Base-by-base conservation (phyloP, 2,888 invertebrate species). In the Masnerella sp. region DNA sequence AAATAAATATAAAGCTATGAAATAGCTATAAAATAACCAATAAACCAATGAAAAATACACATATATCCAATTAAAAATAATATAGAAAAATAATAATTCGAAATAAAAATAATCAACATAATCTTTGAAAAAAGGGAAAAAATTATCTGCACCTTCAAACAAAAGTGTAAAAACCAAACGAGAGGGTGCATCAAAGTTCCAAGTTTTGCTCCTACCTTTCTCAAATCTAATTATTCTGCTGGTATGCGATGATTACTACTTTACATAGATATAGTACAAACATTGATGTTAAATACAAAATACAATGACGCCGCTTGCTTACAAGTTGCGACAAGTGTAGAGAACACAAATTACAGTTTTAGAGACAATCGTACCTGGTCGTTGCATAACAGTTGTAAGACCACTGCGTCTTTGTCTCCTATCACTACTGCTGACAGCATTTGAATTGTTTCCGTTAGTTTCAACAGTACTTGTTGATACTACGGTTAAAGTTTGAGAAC, bases 391-490 rank as follows among this genome's bases (percentile, higher is more conserved):
- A 0, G 96, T 95, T 22, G 94, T 90, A 8, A 96, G 90, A 77
- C 96, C 96, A 3, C 94, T 94, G 64, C 96, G 90, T 77, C 96
- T 90, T 38, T n/a, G n/a, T n/a, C 94, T 93, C 77, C 95, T 90
- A 77, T 92, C 91, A 69, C 90, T 90, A 40, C 84, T 83, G 22
- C 84, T 80, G 0, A 88, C 86, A 0, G 89, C 85, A 0, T 89
- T 90, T 0, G 90, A 88, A 0, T 89, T 89, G 1, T 90, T 89
- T 56, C 86, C 86, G 58, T 82, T 83, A 12, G 83, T 81, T 12
- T 84, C 84, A n/a, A 84, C 85, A 51, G 78, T 85, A 43, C 83
- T 84, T 49, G 67, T 78, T 67, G 68, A 62, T 8, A 79, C 81
- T n/a, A 85, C 83, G 43, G 77, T 85, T 62, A 86, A 75, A n/a